Percentiles rank a stretch among this genome's conserved stretches.
These are phyloP conservation scores for Erithacus rubecula DNA, from an alignment of 2,797 vertebrate genomes.

Conservation along the genomic window DNA sequence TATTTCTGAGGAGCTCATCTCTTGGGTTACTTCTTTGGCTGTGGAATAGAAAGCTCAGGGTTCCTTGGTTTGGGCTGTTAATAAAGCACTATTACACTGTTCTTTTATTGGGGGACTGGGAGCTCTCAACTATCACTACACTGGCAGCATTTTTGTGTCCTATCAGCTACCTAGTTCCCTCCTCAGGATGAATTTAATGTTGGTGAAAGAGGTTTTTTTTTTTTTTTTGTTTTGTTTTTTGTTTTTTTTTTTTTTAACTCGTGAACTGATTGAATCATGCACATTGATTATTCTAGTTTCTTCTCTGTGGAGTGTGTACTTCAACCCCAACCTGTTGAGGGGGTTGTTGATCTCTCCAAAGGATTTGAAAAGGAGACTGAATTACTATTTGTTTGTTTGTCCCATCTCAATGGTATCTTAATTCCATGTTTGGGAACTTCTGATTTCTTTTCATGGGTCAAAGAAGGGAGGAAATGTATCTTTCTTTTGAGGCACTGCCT, in stretches of 20 bases:
- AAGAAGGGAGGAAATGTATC: neutral
- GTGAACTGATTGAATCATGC: neutral
- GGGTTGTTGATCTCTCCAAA: neutral
- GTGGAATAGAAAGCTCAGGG: neutral
- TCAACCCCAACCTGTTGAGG: neutral
- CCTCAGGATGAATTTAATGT: neutral
- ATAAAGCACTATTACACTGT: neutral
- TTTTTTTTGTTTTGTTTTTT: neutral
- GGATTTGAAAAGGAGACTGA: neutral
- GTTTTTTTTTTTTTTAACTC: neutral
- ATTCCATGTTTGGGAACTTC: neutral
- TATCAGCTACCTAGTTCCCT: neutral
- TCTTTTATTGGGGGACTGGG: neutral
- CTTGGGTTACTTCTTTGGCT: neutral
- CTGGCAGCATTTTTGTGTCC: neutral
- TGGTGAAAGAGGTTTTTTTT: neutral
- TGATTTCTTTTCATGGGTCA: neutral
- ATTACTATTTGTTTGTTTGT: neutral
- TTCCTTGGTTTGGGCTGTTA: neutral
- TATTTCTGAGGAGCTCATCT: conserved; percentile 66
- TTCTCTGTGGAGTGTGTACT: neutral
- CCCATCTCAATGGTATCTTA: neutral
- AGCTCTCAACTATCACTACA: neutral
- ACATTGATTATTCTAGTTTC: neutral
- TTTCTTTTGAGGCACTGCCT: neutral